Conservation (phyloP, 2,888 invertebrate species). For the Stratiomys singularior region DNA sequence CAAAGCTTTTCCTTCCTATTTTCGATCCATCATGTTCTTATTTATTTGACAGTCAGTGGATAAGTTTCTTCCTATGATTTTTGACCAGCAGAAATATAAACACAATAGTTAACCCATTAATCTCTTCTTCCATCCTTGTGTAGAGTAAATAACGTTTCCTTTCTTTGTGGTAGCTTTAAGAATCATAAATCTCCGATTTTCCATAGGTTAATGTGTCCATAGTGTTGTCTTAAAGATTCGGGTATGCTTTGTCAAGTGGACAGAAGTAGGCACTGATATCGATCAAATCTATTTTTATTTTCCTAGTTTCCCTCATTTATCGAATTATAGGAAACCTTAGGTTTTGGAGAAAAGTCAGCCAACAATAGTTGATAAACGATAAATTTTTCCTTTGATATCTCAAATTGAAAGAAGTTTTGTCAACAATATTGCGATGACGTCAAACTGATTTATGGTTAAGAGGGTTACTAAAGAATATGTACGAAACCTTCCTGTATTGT, state of each 20-base stretch:
- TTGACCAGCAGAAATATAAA: not conserved
- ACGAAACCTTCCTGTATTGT: not conserved
- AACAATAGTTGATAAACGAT: conserved; percentile 46
- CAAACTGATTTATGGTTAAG: conserved; percentile 46
- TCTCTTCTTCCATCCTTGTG: not conserved
- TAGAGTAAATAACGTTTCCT: not conserved
- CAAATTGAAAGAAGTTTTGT: conserved; percentile 50
- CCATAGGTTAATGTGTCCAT: conserved; percentile 9
- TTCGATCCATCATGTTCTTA: too few relatives aligned
- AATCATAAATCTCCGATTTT: not conserved
- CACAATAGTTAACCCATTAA: not conserved
- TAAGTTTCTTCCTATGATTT: too few relatives aligned
- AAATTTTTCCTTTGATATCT: conserved; percentile 47
- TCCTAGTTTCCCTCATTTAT: conserved; percentile 3
- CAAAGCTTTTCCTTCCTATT: too few relatives aligned
- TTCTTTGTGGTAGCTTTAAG: not conserved
- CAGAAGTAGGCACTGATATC: conserved; percentile 28
- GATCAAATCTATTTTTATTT: conserved; percentile 22
- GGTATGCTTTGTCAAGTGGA: not conserved
- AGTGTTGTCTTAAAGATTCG: not conserved
- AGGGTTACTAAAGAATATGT: not conserved
- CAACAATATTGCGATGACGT: conserved; percentile 31
- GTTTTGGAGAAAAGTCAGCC: conserved; percentile 16
- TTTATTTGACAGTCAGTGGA: too few relatives aligned
- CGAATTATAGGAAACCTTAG: not conserved